These are phyloP conservation scores for Aphidius gifuensis DNA, from an alignment of 1,140 invertebrate genomes.

Conservation along the genomic window DNA sequence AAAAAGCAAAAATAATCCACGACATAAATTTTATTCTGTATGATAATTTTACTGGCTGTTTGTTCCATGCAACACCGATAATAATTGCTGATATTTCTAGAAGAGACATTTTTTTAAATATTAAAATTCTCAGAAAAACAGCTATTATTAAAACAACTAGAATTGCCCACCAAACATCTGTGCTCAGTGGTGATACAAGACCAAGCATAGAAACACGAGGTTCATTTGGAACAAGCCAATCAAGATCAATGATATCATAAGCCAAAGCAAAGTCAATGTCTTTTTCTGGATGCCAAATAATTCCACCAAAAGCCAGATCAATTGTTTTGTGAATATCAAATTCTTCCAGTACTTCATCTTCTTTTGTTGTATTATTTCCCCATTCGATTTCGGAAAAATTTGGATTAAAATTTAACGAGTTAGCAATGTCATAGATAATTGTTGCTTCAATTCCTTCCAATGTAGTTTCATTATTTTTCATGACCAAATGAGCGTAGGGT, in stretches of 20 bases:
- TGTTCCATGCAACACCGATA: constrained; percentile 28
- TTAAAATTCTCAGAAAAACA: constrained; percentile 27
- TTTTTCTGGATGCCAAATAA: constrained; percentile 27
- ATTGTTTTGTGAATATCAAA: constrained; percentile 6
- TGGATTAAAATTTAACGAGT: constrained; percentile 6
- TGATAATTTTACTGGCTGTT: constrained; percentile 33
- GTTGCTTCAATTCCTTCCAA: constrained; percentile 28
- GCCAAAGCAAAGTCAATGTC: constrained; percentile 32
- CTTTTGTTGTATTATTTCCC: not conserved
- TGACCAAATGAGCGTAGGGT: constrained; percentile 30
- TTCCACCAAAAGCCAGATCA: constrained; percentile 41
- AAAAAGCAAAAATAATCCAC: constrained; percentile 40
- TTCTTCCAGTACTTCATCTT: constrained; percentile 5
- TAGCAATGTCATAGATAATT: not conserved
- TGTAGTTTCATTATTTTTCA: not conserved
- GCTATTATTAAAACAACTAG: constrained; percentile 29
- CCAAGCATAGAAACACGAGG: constrained; percentile 35
- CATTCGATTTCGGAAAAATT: not conserved
- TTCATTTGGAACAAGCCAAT: constrained; percentile 40
- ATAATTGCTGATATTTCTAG: constrained; percentile 39
- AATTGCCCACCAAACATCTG: constrained; percentile 38
- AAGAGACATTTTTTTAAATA: constrained; percentile 34
- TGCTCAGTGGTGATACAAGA: constrained; percentile 35
- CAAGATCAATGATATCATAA: constrained; percentile 38
- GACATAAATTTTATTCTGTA: constrained; percentile 37